phyloP scores from a whole-genome alignment of 2,888 invertebrate species.

The Dryobota labecula region DNA sequence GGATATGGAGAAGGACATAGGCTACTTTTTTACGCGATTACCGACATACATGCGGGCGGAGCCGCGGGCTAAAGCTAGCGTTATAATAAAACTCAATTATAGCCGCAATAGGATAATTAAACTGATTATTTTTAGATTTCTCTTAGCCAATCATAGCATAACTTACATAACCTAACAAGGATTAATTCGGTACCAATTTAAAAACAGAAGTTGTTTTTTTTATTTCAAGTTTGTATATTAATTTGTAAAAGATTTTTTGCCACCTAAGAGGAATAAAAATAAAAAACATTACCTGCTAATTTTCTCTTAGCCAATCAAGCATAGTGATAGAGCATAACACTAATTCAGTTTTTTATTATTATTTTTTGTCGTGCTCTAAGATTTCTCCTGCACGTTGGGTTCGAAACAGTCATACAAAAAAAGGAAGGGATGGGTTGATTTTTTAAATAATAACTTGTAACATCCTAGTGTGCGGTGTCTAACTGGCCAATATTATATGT shows the following conservation, averaged over 20 bases:
- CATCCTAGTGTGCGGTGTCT: too few relatives aligned
- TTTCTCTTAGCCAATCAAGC: neutral
- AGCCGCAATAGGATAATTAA: neutral
- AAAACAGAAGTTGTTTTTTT: neutral
- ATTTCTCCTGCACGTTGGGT: neutral
- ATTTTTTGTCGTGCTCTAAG: neutral
- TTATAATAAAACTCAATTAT: neutral
- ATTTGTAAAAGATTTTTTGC: too few relatives aligned
- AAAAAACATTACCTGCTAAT: neutral
- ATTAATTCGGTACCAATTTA: neutral
- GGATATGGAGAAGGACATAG: too few relatives aligned
- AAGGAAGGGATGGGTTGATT: neutral
- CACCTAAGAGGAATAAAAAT: too few relatives aligned
- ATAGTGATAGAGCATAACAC: neutral
- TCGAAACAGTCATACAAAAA: neutral
- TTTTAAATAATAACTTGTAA: too few relatives aligned
- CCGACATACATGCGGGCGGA: too few relatives aligned
- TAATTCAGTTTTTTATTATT: neutral
- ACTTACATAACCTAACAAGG: too few relatives aligned
- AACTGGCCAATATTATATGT: neutral
- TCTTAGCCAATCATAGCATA: neutral
- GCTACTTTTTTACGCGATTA: too few relatives aligned
- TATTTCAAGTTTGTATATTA: too few relatives aligned
- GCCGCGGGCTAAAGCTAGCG: too few relatives aligned
- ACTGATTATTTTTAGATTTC: conserved; percentile 5